Evolutionary conservation across 2,113 vertebrate genomes (phyloP).

Genomic region (Orcinus orca): DNA sequence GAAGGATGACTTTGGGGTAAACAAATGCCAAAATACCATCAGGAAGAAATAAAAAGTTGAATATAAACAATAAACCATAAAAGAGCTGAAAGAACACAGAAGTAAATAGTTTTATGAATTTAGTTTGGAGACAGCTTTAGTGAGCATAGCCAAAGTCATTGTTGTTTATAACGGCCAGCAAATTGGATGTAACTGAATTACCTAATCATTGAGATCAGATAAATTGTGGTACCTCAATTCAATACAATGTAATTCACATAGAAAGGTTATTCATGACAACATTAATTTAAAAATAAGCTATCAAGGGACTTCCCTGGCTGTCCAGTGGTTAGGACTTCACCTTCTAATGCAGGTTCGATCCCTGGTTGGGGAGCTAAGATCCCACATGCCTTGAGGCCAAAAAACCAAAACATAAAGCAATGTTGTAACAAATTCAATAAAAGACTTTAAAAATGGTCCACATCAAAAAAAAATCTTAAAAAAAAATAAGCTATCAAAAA

Average conservation of each 20-base stretch:
- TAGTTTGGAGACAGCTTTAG: not conserved
- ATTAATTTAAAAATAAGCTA: constrained; percentile 6
- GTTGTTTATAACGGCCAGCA: not conserved
- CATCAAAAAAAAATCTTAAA: too few species aligned
- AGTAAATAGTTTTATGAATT: not conserved
- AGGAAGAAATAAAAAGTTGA: not conserved
- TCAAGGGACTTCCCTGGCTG: too few species aligned
- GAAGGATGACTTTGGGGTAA: not conserved
- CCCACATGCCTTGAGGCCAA: too few species aligned
- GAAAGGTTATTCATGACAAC: not conserved
- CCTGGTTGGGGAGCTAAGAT: too few species aligned
- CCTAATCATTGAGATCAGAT: not conserved
- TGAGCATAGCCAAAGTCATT: not conserved
- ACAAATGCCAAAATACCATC: not conserved
- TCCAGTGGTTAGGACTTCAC: too few species aligned
- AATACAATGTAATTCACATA: not conserved
- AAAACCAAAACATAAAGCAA: too few species aligned
- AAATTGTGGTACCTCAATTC: not conserved
- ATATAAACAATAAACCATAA: not conserved
- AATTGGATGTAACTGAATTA: not conserved
- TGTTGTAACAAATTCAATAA: too few species aligned
- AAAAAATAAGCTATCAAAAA: not conserved
- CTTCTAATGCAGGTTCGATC: too few species aligned
- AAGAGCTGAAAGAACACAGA: not conserved
- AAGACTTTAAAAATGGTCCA: too few species aligned